phyloP scores from a whole-genome alignment of 30 jellyfish, hydroid and myxozoan genomes.

The Hydractinia symbiolongicarpus region DNA sequence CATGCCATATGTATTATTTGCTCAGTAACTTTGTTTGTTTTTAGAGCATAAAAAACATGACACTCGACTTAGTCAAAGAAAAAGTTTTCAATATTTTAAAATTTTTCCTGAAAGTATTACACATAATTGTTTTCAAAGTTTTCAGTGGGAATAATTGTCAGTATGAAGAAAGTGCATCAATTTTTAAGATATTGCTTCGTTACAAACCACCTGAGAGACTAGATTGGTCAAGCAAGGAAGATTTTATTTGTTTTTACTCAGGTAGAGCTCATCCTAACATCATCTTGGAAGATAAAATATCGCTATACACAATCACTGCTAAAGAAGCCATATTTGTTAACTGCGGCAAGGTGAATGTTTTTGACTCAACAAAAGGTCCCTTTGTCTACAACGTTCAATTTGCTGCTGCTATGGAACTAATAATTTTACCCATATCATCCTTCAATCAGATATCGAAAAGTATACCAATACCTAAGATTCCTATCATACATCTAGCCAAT shows the following conservation, averaged over 20 bases:
- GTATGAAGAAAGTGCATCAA: neutral
- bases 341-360: constrained; percentile 22
- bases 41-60: no score
- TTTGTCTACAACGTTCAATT: constrained; percentile 28
- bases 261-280: constrained; percentile 21
- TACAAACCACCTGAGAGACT: neutral
- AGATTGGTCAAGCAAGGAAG: neutral
- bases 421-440: constrained; percentile 11
- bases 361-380: constrained; percentile 12
- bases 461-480: constrained; percentile 13
- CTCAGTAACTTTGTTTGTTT: no score
- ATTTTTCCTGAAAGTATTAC: no score
- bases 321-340: constrained; percentile 28
- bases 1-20: no score
- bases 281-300: constrained; percentile 11
- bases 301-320: constrained; percentile 15
- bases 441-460: constrained; percentile 1
- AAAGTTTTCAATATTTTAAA: no score
- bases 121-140: no score
- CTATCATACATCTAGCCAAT: constrained; percentile 31
- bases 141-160: no score
- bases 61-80: no score
- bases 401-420: constrained; percentile 4
- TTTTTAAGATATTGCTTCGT: neutral
- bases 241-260: neutral